Evolutionary conservation across 2,888 invertebrate species (phyloP), one percentile per base, ranked within the genome.

Genomic region (Synergus japonicus): DNA sequence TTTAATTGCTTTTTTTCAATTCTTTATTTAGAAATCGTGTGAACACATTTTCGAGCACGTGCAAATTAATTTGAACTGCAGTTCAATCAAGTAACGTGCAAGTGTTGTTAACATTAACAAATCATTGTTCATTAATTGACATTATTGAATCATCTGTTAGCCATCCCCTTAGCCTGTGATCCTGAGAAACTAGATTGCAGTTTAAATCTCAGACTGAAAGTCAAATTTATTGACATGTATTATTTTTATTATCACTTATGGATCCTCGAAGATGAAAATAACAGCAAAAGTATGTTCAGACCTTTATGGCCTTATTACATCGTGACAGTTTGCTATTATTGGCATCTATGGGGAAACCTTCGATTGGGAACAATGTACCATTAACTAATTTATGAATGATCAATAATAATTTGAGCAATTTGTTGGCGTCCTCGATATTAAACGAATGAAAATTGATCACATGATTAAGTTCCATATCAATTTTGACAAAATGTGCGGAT

Each of bases 1-100:
- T 73, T 54, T 15, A 73, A 73, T 58, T 73, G 18, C 41, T 58
- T 58, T 10, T 73, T 54, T 73, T 54, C 7, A 73, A 54, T 73
- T 73, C 41, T 73, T 41, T 73, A n/a, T 58, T 41, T 73, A 73
- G 41, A 54, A 73, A 54, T 37, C 9, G n/a, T 15, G 7, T 29
- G 13, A 12, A 54, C 37, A 54, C 18, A 69, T 69, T 49, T 15
- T 49, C 4, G 10, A 49, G 4, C 22, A 69, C 69, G 69, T 69
- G 49, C 15, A 29, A 3, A 10, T 4, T 69, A 37, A 58, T 37
- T n/a, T n/a, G 37, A 41, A 29, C 22, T 29, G 2, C 41, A 37
- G 8, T 29, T 49, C 29, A 63, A 63, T 13, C 29, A 13, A 29
- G 2, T 13, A 63, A 46, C 10, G 46, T 46, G 13, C 10, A 46